These are phyloP conservation scores for Nesogale talazaci DNA, from an alignment of 2,113 vertebrate species.

Conservation along the genomic window DNA sequence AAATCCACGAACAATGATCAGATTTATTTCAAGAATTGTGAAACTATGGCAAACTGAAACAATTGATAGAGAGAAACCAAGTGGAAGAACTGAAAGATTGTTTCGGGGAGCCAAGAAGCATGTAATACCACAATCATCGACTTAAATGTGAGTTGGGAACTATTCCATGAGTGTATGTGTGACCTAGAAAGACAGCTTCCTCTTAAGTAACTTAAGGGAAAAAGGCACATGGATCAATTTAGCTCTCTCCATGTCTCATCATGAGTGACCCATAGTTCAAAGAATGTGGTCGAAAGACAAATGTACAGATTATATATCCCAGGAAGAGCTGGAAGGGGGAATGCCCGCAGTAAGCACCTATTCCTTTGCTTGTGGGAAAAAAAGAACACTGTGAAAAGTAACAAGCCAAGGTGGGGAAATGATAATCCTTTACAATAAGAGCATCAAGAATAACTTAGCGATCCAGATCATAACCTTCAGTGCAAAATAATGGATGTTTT, in stretches of 20 bases:
- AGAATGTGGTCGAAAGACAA: not conserved
- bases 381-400: not conserved
- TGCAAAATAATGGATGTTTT: not conserved
- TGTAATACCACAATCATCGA: not conserved
- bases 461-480: no score
- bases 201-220: not conserved
- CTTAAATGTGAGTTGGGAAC: not conserved
- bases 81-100: not conserved
- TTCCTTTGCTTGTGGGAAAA: not conserved
- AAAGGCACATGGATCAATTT: not conserved
- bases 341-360: not conserved
- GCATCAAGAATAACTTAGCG: not conserved
- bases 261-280: not conserved
- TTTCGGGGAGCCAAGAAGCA: not conserved
- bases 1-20: not conserved
- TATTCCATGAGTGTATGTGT: not conserved
- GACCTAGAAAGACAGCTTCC: not conserved
- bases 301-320: not conserved
- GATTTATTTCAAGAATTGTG: constrained; percentile 1
- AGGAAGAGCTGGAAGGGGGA: not conserved
- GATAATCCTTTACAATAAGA: not conserved
- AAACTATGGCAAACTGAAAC: not conserved
- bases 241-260: not conserved
- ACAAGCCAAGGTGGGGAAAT: not conserved
- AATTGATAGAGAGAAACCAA: not conserved